Evolutionary conservation across 2,113 vertebrate species (phyloP).

Genomic region (Pelvicachromis taeniatus): DNA sequence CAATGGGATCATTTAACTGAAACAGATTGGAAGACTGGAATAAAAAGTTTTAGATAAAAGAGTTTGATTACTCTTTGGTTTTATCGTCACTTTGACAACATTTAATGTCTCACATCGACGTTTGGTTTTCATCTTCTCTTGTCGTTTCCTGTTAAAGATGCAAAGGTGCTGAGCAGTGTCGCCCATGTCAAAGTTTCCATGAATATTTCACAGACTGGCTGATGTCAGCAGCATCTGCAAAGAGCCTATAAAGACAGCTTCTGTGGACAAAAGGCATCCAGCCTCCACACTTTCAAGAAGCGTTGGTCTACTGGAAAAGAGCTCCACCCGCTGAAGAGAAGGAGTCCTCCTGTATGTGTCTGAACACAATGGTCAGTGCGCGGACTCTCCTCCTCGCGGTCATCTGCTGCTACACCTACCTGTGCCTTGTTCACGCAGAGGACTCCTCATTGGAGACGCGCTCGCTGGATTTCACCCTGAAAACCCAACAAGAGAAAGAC

Average conservation of each 20-base stretch:
- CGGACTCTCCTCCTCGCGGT: conserved; percentile 36
- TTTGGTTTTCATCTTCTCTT: neutral
- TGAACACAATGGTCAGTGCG: conserved; percentile 59
- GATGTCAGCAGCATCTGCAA: conserved; percentile 41
- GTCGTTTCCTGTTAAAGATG: conserved; percentile 1
- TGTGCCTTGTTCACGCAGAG: conserved; percentile 34
- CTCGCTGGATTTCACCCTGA: conserved; percentile 56
- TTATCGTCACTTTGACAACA: neutral
- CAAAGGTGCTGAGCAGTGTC: conserved; percentile 24
- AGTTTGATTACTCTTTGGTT: neutral
- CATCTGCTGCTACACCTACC: conserved; percentile 52
- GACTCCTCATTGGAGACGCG: conserved; percentile 62
- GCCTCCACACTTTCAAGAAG: neutral
- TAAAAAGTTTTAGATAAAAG: neutral
- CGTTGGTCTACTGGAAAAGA: neutral
- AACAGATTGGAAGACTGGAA: neutral
- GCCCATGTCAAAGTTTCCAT: conserved; percentile 13
- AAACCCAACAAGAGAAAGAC: conserved; percentile 66
- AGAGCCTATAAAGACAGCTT: conserved; percentile 34
- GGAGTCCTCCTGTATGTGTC: neutral
- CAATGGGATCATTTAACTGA: neutral
- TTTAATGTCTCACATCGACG: neutral
- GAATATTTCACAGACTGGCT: conserved; percentile 62
- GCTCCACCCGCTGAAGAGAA: neutral
- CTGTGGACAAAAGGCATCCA: neutral